Base-by-base conservation (phyloP, 2,113 vertebrate genomes). In the Fulica atra region DNA sequence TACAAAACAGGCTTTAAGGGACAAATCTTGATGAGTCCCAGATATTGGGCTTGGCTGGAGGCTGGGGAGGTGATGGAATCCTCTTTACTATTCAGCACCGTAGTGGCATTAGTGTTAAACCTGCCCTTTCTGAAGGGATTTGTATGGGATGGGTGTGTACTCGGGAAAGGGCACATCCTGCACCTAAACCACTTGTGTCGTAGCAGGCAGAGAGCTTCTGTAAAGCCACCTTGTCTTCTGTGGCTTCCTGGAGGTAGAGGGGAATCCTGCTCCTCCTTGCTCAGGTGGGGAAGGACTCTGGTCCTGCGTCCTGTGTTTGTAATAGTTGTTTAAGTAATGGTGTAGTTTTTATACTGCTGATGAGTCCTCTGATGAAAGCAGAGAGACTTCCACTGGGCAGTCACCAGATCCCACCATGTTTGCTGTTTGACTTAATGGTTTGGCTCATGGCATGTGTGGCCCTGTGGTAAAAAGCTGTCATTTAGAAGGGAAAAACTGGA, bases 1-100 rank as follows among this genome's bases (percentile, higher is more conserved):
- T 96, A 96, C 81, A 93, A 96, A 96, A 96, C 93, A 95, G 86
- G 90, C 86, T 96, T 94, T 94, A 78, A 93, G 90, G 71, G 57
- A 86, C 93, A 96, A 93, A 92, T 96, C 93, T 96, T 88, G 79
- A 90, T 90, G 74, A 96, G 92, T 68, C 93, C 74, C 65, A 94
- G 95, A 92, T 93, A 96, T 8, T 88, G 36, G 79, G 16, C 93
- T 94, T 81, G 92, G 46, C 86, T 93, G 42, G 85, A 95, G 90
- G 46, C 29, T 95, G 90, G 42, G 54, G 68, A 92, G 88, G 71
- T 83, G 92, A 78, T 95, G 53, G 95, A 96, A 95, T 96, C 96
- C 92, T 96, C 96, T 96, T 96, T 94, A 66, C 89, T 90, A 3
- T 86, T 93, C 80, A 90, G 79, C 72, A 46, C 48, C 6, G 4